Evolutionary conservation across 2,113 vertebrate genomes (phyloP), one percentile per base, ranked within the genome.

Genomic region (Rhynchomys soricoides): DNA sequence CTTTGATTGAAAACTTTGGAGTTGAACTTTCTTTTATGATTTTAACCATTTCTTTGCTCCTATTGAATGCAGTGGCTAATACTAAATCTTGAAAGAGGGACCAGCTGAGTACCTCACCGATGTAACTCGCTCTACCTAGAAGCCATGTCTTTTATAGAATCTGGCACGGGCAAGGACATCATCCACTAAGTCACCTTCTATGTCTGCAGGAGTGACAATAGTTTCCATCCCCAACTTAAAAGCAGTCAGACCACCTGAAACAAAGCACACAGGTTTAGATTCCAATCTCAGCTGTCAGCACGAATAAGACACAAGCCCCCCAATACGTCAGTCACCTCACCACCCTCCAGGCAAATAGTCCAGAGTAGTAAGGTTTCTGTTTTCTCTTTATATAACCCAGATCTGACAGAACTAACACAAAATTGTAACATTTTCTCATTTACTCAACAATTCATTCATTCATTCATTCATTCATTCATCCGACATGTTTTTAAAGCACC

Each of bases 191-290:
- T 97, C 97, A 79, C 29, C 2, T 26, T 98, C 98, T 70, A 97
- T 93, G 37, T 98, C 98, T 7, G 0, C 89, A 4, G 97, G 5
- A 15, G 98, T 98, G 29, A 10, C 37, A 87, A 97, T 91, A 6
- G 89, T 24, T 31, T 97, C 95, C 0, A 86, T 52, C 95, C 89
- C 99, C 34, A 97, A 97, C 29, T 91, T 99, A 90, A 98, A 99
- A 89, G 98, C 99, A 37, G 98, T 98, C 95, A 99, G 98, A 70
- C 99, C 99, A 37, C 99, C 99, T 99, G 93, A 89, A 98, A 98
- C 19, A 62, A 96, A 96, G 90, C 71, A 94, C 81, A 97, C 37
- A 52, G 45, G 31, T 86, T 97, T 62, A 91, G 29, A 26, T 19
- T 87, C 26, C 64, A 92, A 21, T 64, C 45, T 64, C 52, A 79